Percentiles rank a stretch among this genome's conserved stretches.
Conservation (phyloP, 2,113 vertebrate genomes). For the Grammomys dolichurus region DNA sequence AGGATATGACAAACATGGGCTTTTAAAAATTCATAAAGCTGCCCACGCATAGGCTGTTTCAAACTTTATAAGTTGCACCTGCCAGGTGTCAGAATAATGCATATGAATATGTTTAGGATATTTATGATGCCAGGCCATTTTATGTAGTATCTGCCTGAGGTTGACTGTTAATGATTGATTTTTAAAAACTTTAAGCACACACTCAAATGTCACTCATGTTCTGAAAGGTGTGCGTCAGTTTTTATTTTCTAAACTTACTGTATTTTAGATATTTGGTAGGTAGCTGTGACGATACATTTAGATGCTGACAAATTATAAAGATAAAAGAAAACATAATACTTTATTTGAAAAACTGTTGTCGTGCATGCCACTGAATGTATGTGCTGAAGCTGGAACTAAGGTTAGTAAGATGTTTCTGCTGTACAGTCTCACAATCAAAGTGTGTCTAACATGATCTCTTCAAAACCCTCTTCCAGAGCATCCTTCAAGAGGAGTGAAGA, state of each 20-base stretch:
- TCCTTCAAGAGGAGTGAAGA: neutral
- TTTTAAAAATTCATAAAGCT: slow-evolving; percentile 64
- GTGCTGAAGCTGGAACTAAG: neutral
- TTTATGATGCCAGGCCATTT: slow-evolving; percentile 30
- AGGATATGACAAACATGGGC: neutral
- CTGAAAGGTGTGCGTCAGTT: neutral
- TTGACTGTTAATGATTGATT: slow-evolving; percentile 32
- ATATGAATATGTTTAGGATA: neutral
- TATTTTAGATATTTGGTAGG: neutral
- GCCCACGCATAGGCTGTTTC: slow-evolving; percentile 1
- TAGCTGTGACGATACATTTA: neutral
- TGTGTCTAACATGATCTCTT: neutral
- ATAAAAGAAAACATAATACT: slow-evolving; percentile 11
- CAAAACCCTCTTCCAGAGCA: neutral
- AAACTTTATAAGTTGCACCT: slow-evolving; percentile 58
- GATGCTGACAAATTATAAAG: neutral
- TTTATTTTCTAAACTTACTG: slow-evolving; percentile 29
- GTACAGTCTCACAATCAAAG: neutral
- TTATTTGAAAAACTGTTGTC: neutral
- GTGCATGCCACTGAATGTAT: neutral
- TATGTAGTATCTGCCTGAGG: slow-evolving; percentile 1
- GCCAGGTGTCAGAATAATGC: slow-evolving; percentile 60
- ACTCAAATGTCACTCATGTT: neutral
- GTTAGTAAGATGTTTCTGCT: neutral
- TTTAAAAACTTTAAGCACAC: neutral